Evolutionary conservation across 64 coral and sea anemone species (phyloP).

Genomic region (Pocillopora damicornis): DNA sequence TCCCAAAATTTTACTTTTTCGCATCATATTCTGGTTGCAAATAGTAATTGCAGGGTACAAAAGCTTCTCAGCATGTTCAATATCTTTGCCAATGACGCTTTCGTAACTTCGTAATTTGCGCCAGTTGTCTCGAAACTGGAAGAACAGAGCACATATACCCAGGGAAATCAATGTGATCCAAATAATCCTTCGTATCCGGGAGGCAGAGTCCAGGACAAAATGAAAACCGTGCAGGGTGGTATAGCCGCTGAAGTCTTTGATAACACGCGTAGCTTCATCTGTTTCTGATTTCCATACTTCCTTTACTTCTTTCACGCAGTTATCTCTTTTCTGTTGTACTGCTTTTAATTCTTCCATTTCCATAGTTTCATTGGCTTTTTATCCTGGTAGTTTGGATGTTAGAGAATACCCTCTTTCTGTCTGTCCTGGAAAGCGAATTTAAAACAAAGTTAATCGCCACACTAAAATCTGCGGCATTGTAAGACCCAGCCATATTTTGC

Average conservation of each 20-base stretch:
- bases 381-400: too few species aligned
- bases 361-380: neutral
- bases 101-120: neutral
- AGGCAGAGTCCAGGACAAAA: slow-evolving; percentile 48
- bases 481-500: too few species aligned
- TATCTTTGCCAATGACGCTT: slow-evolving; percentile 23
- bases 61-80: slow-evolving; percentile 10
- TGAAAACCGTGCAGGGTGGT: slow-evolving; percentile 65
- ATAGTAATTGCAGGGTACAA: slow-evolving; percentile 50
- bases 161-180: slow-evolving; percentile 42
- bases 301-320: neutral
- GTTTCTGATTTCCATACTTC: slow-evolving; percentile 6
- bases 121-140: slow-evolving; percentile 32
- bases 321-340: neutral
- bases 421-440: too few species aligned
- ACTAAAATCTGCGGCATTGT: too few species aligned
- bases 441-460: too few species aligned
- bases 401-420: too few species aligned
- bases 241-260: slow-evolving; percentile 51
- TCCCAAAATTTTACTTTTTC: slow-evolving; percentile 39
- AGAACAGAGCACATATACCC: neutral
- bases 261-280: slow-evolving; percentile 11
- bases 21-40: slow-evolving; percentile 69
- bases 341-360: slow-evolving; percentile 7
- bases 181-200: slow-evolving; percentile 16